These are phyloP conservation scores for Emydocephalus ijimae DNA, from an alignment of 2,113 vertebrate species.

Conservation along the genomic window DNA sequence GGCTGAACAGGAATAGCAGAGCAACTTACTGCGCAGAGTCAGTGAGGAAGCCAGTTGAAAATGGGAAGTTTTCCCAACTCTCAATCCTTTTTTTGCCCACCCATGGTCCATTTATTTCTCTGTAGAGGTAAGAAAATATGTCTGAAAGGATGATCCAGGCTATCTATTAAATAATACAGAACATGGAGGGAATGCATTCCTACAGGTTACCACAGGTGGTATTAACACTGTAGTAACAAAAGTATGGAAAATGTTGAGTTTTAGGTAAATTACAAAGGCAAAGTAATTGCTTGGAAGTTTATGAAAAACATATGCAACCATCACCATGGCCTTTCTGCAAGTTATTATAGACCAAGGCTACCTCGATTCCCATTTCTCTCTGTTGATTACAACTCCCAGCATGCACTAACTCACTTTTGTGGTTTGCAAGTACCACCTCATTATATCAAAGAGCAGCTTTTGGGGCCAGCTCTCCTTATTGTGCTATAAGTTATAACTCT, in stretches of 20 bases:
- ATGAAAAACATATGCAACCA: not conserved
- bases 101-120: not conserved
- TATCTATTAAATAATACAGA: not conserved
- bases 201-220: not conserved
- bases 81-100: not conserved
- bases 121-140: not conserved
- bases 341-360: not conserved
- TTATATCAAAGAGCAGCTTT: not conserved
- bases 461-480: not conserved
- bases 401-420: not conserved
- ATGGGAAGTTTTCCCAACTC: not conserved
- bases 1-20: slow-evolving; percentile 14
- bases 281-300: not conserved
- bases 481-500: not conserved
- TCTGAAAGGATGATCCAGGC: not conserved
- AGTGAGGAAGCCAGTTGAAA: not conserved
- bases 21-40: not conserved
- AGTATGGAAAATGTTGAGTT: not conserved
- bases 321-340: not conserved
- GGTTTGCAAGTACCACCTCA: too few relatives aligned
- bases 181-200: not conserved
- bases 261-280: not conserved
- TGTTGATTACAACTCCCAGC: not conserved
- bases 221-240: not conserved
- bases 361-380: not conserved